These are phyloP conservation scores for Drosophila tsacasi DNA, from an alignment of 1,140 invertebrate species.

Conservation along the genomic window DNA sequence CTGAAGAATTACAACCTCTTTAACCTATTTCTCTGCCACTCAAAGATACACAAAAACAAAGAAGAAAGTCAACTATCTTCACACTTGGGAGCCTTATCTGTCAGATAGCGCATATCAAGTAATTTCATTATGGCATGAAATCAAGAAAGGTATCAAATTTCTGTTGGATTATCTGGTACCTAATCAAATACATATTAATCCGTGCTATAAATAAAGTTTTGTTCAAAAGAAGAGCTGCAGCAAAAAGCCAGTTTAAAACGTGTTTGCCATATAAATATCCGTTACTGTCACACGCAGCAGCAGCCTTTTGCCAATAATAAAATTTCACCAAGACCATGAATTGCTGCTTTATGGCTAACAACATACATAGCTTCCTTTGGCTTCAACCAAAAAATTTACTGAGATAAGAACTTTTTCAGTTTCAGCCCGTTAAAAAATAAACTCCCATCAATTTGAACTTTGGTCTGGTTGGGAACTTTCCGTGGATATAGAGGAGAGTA, in stretches of 20 bases:
- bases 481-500: constrained; percentile 8
- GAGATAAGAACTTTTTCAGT: constrained; percentile 39
- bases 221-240: background rate
- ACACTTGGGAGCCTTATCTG: constrained; percentile 19
- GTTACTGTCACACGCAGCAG: constrained; percentile 9
- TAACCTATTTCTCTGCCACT: background rate
- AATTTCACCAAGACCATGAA: constrained; percentile 27
- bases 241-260: constrained; percentile 24
- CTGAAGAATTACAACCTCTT: no score
- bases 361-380: background rate
- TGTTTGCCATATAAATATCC: constrained; percentile 33
- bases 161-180: background rate
- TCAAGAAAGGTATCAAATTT: constrained; percentile 23
- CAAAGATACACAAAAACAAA: background rate
- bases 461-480: constrained; percentile 21
- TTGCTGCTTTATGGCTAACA: constrained; percentile 13
- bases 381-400: constrained; percentile 18
- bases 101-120: constrained; percentile 29
- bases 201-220: constrained; percentile 20
- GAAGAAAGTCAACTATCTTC: constrained; percentile 12
- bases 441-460: constrained; percentile 33
- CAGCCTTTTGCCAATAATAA: constrained; percentile 31
- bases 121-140: constrained; percentile 29
- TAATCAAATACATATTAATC: constrained; percentile 9
- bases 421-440: constrained; percentile 23